Evolutionary conservation across 2,888 invertebrate species (phyloP).

Genomic region (Lathronympha strigana): DNA sequence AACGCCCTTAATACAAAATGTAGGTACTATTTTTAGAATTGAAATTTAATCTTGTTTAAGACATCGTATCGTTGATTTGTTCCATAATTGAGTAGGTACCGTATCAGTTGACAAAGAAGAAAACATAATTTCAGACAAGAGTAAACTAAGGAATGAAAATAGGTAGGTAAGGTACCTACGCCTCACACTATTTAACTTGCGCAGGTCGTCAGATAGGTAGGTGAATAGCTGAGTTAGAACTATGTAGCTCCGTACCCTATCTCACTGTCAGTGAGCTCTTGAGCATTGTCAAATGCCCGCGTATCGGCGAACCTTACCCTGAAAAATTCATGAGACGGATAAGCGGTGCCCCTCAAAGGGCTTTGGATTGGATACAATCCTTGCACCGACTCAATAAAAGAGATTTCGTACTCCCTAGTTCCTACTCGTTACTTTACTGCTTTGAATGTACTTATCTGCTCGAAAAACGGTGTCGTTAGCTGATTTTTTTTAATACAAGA

Average conservation of each 20-base stretch:
- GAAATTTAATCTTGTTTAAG: too few species aligned
- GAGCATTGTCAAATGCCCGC: constrained; percentile 10
- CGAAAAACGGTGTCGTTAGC: too few species aligned
- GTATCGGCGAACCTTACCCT: constrained; percentile 42
- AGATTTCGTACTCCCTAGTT: constrained; percentile 50
- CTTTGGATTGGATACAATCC: constrained; percentile 44
- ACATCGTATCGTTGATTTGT: too few species aligned
- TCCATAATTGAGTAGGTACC: too few species aligned
- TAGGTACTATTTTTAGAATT: too few species aligned
- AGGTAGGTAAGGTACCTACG: too few species aligned
- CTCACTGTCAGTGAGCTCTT: background rate
- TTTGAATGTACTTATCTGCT: background rate
- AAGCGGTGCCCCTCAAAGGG: constrained; percentile 50
- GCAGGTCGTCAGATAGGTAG: background rate
- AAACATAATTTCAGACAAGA: too few species aligned
- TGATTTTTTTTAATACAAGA: too few species aligned
- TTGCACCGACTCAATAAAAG: constrained; percentile 53
- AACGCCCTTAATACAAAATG: too few species aligned
- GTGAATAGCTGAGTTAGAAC: background rate
- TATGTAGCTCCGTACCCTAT: background rate
- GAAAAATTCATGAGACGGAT: constrained; percentile 62
- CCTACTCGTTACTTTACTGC: background rate
- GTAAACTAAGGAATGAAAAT: too few species aligned
- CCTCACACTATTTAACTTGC: background rate
- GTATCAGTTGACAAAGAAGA: too few species aligned